Evolutionary conservation across 23 tunicate species (phyloP).

Genomic region (Ascidia mentula): DNA sequence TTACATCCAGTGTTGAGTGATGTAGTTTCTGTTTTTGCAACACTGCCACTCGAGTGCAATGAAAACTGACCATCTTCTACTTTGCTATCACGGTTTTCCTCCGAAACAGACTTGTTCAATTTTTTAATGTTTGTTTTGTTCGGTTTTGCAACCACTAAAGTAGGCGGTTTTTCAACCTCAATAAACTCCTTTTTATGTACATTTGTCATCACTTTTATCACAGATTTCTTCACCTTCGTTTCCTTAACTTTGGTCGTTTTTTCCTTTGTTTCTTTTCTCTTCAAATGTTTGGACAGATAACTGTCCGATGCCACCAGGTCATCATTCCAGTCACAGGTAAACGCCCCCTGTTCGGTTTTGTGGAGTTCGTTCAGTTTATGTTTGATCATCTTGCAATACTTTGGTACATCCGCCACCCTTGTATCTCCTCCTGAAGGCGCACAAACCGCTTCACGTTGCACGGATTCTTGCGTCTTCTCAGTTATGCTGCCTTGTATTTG

Average conservation of each 20-base stretch:
- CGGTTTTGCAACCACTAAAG: neutral
- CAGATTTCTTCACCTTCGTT: neutral
- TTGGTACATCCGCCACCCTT: neutral
- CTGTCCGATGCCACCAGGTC: neutral
- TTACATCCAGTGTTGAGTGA: neutral
- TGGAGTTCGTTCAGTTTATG: neutral
- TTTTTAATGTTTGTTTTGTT: too few relatives aligned
- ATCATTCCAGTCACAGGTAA: too few relatives aligned
- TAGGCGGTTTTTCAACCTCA: neutral
- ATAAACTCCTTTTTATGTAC: neutral
- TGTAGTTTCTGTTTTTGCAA: neutral
- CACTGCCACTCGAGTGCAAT: neutral
- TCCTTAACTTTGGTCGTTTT: neutral
- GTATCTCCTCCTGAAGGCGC: too few relatives aligned
- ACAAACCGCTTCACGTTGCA: too few relatives aligned
- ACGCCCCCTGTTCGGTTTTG: too few relatives aligned
- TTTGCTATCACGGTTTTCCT: neutral
- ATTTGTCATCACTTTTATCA: neutral
- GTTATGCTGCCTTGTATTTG: neutral
- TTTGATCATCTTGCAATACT: neutral
- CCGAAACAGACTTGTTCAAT: too few relatives aligned
- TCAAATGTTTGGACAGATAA: neutral
- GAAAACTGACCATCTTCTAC: neutral
- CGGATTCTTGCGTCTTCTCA: neutral
- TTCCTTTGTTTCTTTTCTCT: neutral